phyloP scores from a whole-genome alignment of 92 coral and sea anemone species.

The Bergia puertoricense region DNA sequence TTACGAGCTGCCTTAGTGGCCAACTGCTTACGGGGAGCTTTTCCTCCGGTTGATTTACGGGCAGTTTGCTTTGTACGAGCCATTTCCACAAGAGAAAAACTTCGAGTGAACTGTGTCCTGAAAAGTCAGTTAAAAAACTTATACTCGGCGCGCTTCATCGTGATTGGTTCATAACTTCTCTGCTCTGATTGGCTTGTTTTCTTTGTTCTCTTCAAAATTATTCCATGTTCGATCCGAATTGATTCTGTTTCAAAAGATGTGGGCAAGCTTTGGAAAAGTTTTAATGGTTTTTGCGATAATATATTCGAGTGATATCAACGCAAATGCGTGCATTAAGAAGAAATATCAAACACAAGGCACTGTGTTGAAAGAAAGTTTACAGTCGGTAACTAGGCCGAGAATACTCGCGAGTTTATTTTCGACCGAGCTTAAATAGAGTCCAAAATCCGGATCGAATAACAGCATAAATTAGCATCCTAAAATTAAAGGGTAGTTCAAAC shows the following conservation, averaged over 20 bases:
- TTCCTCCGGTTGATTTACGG: slow-evolving; percentile 87
- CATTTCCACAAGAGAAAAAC: slow-evolving; percentile 36
- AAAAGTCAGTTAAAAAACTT: too few relatives aligned
- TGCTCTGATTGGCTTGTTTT: neutral
- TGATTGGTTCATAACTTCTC: neutral
- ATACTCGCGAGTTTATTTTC: neutral
- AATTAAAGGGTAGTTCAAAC: neutral
- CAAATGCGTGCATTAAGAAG: neutral
- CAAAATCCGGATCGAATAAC: neutral
- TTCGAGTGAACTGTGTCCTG: neutral
- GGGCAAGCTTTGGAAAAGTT: neutral
- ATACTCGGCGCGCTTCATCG: neutral
- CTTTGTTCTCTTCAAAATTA: too few relatives aligned
- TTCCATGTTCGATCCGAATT: neutral
- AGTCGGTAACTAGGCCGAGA: neutral
- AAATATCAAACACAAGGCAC: neutral
- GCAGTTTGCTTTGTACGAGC: slow-evolving; percentile 90
- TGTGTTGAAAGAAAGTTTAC: neutral
- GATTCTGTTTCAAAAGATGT: neutral
- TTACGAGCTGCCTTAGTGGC: slow-evolving; percentile 99
- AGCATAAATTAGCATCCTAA: neutral
- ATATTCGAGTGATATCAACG: neutral
- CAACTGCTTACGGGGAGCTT: slow-evolving; percentile 91
- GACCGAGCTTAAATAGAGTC: neutral
- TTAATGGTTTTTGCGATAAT: neutral